phyloP scores from a whole-genome alignment of 1,140 invertebrate genomes.

The Fopius arisanus region DNA sequence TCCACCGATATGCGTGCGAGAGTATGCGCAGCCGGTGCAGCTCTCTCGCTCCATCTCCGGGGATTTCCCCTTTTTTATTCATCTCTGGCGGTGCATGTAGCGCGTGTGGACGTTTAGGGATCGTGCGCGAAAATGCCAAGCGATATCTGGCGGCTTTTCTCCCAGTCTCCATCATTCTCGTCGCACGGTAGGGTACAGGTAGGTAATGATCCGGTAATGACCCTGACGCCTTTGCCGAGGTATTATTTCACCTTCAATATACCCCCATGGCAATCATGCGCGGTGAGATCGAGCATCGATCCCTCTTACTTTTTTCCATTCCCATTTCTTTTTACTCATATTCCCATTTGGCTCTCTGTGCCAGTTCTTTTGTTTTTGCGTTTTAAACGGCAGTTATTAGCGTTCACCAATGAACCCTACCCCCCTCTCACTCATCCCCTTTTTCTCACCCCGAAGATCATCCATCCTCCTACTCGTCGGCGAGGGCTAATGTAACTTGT shows the following conservation, averaged over 20 bases:
- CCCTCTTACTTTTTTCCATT: slow-evolving; percentile 23
- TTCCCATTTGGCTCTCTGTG: slow-evolving; percentile 2
- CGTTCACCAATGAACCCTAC: slow-evolving; percentile 36
- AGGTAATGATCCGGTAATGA: slow-evolving; percentile 63
- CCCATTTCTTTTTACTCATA: slow-evolving; percentile 21
- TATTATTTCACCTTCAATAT: slow-evolving; percentile 3
- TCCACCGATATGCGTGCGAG: not conserved
- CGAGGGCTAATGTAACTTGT: not conserved
- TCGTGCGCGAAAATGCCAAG: not conserved
- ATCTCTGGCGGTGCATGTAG: slow-evolving; percentile 18
- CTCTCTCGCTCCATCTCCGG: not conserved
- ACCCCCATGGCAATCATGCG: slow-evolving; percentile 5
- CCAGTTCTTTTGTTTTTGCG: slow-evolving; percentile 53
- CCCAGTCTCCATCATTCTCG: slow-evolving; percentile 29
- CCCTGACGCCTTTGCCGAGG: slow-evolving; percentile 49
- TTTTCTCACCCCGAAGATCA: slow-evolving; percentile 32
- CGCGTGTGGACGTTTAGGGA: slow-evolving; percentile 15
- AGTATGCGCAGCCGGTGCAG: not conserved
- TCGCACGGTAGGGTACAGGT: slow-evolving; percentile 60
- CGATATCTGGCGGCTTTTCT: not conserved
- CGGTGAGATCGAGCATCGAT: slow-evolving; percentile 16
- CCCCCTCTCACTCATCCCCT: slow-evolving; percentile 34
- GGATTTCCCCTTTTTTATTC: not conserved
- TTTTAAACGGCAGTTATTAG: slow-evolving; percentile 61
- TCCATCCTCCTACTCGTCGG: not conserved